These are phyloP conservation scores for Vombatus ursinus DNA, from an alignment of 2,113 vertebrate species.

Conservation along the genomic window DNA sequence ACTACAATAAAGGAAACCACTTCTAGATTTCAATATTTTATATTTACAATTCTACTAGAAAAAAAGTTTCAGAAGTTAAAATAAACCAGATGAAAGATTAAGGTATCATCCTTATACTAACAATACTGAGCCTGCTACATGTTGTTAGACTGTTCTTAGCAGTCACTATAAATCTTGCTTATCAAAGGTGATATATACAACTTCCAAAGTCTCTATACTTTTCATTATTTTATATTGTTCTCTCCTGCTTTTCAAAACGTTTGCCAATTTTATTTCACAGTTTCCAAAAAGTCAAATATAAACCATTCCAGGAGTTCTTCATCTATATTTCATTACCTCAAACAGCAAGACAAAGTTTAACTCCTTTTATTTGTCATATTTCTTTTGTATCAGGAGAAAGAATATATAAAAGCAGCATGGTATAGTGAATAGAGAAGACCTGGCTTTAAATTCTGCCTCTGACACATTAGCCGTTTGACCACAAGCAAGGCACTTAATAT, in stretches of 20 bases:
- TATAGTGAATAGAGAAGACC: neutral
- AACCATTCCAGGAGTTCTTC: neutral
- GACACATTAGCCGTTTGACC: neutral
- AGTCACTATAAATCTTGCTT: neutral
- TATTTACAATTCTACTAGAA: neutral
- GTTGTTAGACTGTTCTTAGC: neutral
- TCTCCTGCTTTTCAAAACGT: neutral
- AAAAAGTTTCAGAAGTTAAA: neutral
- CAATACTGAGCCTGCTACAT: neutral
- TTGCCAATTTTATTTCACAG: neutral
- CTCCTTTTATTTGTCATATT: neutral
- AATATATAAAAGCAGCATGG: neutral
- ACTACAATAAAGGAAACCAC: neutral
- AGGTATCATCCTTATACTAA: neutral
- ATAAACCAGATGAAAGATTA: neutral
- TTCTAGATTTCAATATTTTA: neutral
- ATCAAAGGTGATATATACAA: neutral
- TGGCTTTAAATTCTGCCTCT: neutral
- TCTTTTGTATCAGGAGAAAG: neutral
- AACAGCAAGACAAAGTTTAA: neutral
- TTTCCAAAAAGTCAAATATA: neutral
- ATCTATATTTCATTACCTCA: neutral
- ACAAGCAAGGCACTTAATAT: neutral
- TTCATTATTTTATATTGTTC: conserved; percentile 3
- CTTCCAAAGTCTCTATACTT: neutral